A percentile compares a stretch with the other conserved stretches of the same genome.
These are phyloP conservation scores for Sternotherus odoratus DNA, from an alignment of 2,797 vertebrate genomes.

Conservation along the genomic window DNA sequence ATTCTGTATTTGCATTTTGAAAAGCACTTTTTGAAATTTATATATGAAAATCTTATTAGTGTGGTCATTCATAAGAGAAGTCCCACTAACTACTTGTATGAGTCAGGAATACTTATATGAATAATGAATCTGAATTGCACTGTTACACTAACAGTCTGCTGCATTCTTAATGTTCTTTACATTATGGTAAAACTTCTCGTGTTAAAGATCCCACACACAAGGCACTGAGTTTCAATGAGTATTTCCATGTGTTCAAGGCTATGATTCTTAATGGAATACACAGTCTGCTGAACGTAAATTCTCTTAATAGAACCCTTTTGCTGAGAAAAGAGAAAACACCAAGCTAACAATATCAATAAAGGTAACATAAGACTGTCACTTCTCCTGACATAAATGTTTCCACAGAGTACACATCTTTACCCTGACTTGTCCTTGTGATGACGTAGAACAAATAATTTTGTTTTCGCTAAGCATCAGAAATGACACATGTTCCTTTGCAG, in stretches of 20 bases:
- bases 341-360: conserved; percentile 43
- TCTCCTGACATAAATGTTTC: conserved; percentile 24
- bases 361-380: conserved; percentile 50
- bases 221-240: background rate
- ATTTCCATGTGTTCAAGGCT: conserved; percentile 22
- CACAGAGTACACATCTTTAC: conserved; percentile 21
- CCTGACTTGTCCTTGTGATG: background rate
- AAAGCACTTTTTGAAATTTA: background rate
- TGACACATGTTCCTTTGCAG: background rate
- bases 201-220: background rate
- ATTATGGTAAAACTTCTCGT: background rate
- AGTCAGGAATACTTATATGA: background rate
- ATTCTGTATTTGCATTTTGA: background rate
- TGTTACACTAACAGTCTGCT: background rate
- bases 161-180: background rate
- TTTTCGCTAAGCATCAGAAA: background rate
- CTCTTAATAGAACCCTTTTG: conserved; percentile 28
- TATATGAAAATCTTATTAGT: background rate
- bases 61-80: background rate
- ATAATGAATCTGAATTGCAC: background rate
- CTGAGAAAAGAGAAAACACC: background rate
- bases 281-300: background rate
- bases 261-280: conserved; percentile 22
- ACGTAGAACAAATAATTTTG: conserved; percentile 10
- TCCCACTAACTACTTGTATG: background rate